These are phyloP conservation scores for Mesoligia furuncula DNA, from an alignment of 2,888 invertebrate species.

Conservation along the genomic window DNA sequence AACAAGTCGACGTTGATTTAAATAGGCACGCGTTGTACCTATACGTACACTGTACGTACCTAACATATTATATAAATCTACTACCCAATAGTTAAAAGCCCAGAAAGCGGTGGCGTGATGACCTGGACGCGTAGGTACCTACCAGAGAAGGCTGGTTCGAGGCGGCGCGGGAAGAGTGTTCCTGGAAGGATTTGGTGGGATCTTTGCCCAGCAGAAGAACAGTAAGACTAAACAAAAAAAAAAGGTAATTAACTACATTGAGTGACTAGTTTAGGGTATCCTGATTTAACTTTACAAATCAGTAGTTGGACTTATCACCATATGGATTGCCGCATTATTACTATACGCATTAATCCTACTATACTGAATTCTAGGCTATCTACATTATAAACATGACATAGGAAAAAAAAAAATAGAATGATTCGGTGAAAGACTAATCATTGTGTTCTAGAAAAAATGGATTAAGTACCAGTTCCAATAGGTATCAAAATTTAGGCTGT, in stretches of 20 bases:
- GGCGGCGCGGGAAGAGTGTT: background rate
- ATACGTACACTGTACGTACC: background rate
- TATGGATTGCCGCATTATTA: background rate
- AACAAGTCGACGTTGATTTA: conserved; percentile 1
- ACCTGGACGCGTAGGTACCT: background rate
- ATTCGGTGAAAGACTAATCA: conserved; percentile 28
- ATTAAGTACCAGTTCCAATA: conserved; percentile 13
- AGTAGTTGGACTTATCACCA: background rate
- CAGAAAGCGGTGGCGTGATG: background rate
- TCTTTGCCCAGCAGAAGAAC: background rate
- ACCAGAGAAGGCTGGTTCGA: background rate
- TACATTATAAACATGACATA: conserved; percentile 3
- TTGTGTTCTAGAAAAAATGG: conserved; percentile 26
- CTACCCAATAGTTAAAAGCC: background rate
- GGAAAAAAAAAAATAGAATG: background rate
- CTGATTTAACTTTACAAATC: background rate
- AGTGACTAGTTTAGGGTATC: background rate
- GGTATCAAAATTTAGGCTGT: background rate
- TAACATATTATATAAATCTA: background rate
- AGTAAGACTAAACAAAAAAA: background rate
- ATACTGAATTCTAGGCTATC: background rate
- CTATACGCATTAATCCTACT: no score
- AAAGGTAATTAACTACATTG: background rate
- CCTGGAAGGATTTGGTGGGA: background rate
- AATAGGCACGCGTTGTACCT: conserved; percentile 16